Evolutionary conservation across 2,113 vertebrate species (phyloP).

Genomic region (Vireo altiloquus): DNA sequence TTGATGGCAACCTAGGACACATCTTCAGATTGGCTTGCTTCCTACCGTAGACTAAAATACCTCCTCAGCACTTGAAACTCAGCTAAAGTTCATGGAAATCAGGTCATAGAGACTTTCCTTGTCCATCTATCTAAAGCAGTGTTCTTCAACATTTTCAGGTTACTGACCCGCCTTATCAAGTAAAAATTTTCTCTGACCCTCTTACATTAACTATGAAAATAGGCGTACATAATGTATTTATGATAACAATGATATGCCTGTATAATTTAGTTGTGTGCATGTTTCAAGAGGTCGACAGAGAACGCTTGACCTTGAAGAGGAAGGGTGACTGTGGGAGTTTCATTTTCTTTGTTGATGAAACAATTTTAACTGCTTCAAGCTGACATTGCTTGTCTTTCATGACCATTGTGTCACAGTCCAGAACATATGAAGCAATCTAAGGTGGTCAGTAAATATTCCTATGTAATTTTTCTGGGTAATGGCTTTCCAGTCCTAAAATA

Average conservation of each 20-base stretch:
- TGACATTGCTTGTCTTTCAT: neutral
- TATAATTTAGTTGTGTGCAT: constrained; percentile 60
- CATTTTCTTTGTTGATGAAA: neutral
- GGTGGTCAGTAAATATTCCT: neutral
- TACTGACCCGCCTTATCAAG: constrained; percentile 51
- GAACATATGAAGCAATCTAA: neutral
- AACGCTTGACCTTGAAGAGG: constrained; percentile 44
- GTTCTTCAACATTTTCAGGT: constrained; percentile 55
- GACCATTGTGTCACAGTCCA: neutral
- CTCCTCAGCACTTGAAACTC: constrained; percentile 38
- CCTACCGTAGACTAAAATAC: neutral
- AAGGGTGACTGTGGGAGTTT: neutral
- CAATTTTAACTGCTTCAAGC: neutral
- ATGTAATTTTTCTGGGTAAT: neutral
- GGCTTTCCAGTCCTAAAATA: neutral
- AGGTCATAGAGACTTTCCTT: constrained; percentile 48
- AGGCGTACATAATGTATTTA: constrained; percentile 63
- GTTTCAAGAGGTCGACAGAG: constrained; percentile 45
- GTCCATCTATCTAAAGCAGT: constrained; percentile 22
- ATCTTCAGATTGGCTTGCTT: neutral
- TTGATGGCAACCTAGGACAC: neutral
- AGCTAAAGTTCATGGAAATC: constrained; percentile 48
- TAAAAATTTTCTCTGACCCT: constrained; percentile 62
- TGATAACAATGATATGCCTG: constrained; percentile 61
- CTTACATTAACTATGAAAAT: constrained; percentile 67